These are phyloP conservation scores for Sebastes matsubarae DNA, from an alignment of 2,797 vertebrate genomes.

Conservation along the genomic window DNA sequence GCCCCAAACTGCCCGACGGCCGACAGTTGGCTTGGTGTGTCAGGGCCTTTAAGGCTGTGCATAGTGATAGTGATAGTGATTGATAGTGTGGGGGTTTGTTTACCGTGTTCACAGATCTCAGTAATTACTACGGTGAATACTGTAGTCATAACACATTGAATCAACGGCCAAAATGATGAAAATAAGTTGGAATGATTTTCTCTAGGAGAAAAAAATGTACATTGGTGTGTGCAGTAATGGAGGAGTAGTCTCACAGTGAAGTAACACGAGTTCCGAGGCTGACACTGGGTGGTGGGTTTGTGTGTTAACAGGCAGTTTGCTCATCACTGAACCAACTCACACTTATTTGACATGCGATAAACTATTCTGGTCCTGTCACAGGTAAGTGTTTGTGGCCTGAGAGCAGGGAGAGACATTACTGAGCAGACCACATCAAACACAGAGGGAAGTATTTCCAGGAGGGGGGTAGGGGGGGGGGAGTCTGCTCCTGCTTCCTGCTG, in stretches of 20 bases:
- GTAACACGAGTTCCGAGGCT: neutral
- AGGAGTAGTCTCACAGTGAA: neutral
- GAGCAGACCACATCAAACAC: conserved; percentile 14
- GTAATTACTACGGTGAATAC: neutral
- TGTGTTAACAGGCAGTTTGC: neutral
- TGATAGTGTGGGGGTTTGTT: neutral
- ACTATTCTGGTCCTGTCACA: conserved; percentile 50
- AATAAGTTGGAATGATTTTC: neutral
- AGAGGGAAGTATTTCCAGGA: conserved; percentile 4
- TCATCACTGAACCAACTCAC: conserved; percentile 22
- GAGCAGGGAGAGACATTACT: conserved; percentile 55
- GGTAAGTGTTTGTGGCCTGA: conserved; percentile 49
- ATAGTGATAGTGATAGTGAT: neutral
- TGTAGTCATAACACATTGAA: neutral
- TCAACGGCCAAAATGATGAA: neutral
- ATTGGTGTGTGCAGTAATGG: neutral
- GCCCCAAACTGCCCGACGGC: too few species aligned
- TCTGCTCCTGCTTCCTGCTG: neutral
- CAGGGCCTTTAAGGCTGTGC: too few species aligned
- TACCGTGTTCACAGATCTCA: neutral
- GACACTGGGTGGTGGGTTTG: neutral
- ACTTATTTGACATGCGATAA: conserved; percentile 55
- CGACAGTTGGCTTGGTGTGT: too few species aligned
- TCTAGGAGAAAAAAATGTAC: neutral
- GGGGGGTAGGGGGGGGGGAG: neutral